Percentiles rank a stretch among this genome's conserved stretches.
phyloP scores from a whole-genome alignment of 2,113 vertebrate genomes.

The Colius striatus region DNA sequence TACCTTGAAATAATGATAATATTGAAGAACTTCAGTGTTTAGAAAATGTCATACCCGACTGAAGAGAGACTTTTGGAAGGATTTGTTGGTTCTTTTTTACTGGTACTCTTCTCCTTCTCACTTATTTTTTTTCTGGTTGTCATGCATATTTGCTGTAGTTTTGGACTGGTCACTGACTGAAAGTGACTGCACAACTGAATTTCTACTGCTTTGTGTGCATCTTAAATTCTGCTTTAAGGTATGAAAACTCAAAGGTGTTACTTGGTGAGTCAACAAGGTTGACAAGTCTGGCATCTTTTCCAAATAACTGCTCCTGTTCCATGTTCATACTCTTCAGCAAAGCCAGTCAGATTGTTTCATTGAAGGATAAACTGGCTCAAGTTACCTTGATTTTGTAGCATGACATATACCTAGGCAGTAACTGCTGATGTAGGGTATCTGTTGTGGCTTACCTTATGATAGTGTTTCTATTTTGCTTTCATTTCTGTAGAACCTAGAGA shows the following conservation, averaged over 20 bases:
- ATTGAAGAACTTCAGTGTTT: neutral
- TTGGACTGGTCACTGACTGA: neutral
- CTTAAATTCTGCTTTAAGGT: neutral
- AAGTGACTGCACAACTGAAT: neutral
- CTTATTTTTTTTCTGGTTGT: neutral
- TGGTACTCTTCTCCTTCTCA: neutral
- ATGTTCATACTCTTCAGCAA: neutral
- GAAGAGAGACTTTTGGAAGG: accelerated
- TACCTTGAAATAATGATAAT: neutral
- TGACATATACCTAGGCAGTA: neutral
- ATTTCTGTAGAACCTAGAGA: neutral
- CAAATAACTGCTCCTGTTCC: neutral
- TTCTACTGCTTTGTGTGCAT: neutral
- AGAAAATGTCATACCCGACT: neutral
- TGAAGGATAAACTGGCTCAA: neutral
- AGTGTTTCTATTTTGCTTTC: neutral
- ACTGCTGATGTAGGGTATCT: neutral
- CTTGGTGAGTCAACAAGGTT: neutral
- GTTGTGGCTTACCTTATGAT: neutral
- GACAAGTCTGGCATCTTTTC: neutral
- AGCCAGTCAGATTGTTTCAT: neutral
- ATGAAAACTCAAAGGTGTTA: neutral
- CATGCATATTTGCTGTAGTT: neutral
- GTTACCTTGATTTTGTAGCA: neutral
- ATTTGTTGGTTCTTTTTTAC: neutral